Evolutionary conservation across 2,113 vertebrate genomes (phyloP).

Genomic region (Paedocypris sp.): DNA sequence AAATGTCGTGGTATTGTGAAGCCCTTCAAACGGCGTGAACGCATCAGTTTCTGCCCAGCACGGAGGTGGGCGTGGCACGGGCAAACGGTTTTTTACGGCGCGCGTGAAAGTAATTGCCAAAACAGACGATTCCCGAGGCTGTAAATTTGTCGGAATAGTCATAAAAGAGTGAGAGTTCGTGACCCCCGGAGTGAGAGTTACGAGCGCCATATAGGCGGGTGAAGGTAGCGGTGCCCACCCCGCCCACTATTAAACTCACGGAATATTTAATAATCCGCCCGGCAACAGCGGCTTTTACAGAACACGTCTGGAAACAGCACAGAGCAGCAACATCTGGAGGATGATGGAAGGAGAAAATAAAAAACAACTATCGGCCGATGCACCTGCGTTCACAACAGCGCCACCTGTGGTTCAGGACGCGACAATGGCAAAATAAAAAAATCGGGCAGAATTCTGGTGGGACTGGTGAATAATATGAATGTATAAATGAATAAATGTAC

Average conservation of each 20-base stretch:
- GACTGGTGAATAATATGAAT: too few species aligned
- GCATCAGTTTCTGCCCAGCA: slow-evolving; percentile 25
- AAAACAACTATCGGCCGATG: too few species aligned
- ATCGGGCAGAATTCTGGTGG: too few species aligned
- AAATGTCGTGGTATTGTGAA: too few species aligned
- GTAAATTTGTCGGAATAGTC: slow-evolving; percentile 7
- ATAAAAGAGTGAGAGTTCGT: slow-evolving; percentile 9
- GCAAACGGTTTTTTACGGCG: slow-evolving; percentile 27
- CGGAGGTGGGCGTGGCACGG: neutral
- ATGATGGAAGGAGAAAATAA: too few species aligned
- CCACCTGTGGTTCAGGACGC: neutral
- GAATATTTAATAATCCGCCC: neutral
- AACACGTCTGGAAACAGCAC: neutral
- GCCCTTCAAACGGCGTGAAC: neutral
- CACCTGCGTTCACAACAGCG: neutral
- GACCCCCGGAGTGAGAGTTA: slow-evolving; percentile 13
- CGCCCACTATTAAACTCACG: neutral
- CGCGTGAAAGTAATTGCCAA: slow-evolving; percentile 32
- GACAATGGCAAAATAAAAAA: too few species aligned
- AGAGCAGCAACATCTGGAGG: too few species aligned
- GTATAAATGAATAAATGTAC: too few species aligned
- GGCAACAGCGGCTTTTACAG: too few species aligned
- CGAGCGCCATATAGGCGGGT: neutral
- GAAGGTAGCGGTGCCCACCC: neutral
- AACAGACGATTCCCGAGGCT: slow-evolving; percentile 3